Base-by-base conservation (phyloP, 1,140 invertebrate species). In the Arctopsyche grandis region DNA sequence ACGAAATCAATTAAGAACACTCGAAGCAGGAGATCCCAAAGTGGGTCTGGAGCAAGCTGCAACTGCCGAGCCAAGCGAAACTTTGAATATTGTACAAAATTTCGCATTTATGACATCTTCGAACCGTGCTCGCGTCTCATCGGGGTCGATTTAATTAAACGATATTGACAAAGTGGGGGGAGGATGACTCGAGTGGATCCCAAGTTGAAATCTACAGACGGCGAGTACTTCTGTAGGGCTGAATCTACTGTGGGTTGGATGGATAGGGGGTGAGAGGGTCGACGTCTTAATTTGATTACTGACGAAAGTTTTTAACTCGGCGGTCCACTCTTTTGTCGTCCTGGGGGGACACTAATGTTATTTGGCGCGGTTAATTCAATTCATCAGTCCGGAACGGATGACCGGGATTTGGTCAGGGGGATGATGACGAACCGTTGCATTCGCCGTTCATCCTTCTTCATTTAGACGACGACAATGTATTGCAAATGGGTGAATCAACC, bases 231-330 rank as follows among this genome's bases (percentile, higher is more conserved):
- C 3, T 12, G 29, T 7, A 24, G 5, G 26, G 4, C 56, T 9
- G 14, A 9, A 19, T 21, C n/a, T 16, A 24, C 69, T 48, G 44
- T 43, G n/a, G 29, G 12, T 26, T 73, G 58, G 73, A n/a, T n/a
- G 80, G 16, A 19, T 16, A 60, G 80, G 80, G 69, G 9, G 29
- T 1, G 29, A 21, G 43, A 16, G 46, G 73, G 73, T 14, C 14
- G 73, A 60, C 24, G 80, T 74, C 69, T 79, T 81, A 81, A 81
- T 81, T 79, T 81, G 77, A 81, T 81, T 81, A 81, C 80, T 9
- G 63, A 63, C 80, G 75, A 76, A 81, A 79, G 77, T 81, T 81
- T 80, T 46, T 48, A 81, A 71, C 43, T 46, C 73, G 43, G 29
- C 26, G 22, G 63, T 71, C 69, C 69, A 71, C 69, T 71, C 69